Conservation (phyloP, 2,113 vertebrate species). For the Halcyon senegalensis region DNA sequence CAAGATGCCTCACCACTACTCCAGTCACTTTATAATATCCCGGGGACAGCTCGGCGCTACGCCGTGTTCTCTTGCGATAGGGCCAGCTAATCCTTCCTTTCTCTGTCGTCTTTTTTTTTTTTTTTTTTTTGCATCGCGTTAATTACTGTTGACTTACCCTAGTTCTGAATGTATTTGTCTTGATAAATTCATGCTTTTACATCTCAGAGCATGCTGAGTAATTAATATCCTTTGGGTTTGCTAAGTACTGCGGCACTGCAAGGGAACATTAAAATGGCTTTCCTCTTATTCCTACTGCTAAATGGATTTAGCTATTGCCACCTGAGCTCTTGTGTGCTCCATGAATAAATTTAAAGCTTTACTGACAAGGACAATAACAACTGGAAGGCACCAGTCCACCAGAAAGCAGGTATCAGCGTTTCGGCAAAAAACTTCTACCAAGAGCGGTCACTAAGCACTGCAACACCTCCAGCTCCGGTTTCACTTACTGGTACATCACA, state of each 20-base stretch:
- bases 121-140: conserved; percentile 6
- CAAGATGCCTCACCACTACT: neutral
- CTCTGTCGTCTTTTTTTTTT: neutral
- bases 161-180: conserved; percentile 56
- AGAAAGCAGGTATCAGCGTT: conserved; percentile 20
- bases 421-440: neutral
- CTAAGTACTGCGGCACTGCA: conserved; percentile 55
- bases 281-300: conserved; percentile 71
- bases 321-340: conserved; percentile 72
- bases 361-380: conserved; percentile 57
- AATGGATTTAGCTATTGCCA: conserved; percentile 73
- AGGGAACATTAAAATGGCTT: conserved; percentile 71
- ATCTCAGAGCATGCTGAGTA: conserved; percentile 69
- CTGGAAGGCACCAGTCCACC: conserved; percentile 24
- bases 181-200: conserved; percentile 70
- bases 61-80: neutral
- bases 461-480: neutral
- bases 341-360: conserved; percentile 75
- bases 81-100: neutral
- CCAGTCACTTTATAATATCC: neutral
- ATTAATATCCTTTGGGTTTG: conserved; percentile 75
- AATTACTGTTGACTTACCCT: conserved; percentile 68
- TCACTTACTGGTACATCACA: neutral
- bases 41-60: neutral
- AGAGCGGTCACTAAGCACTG: neutral